A percentile compares a stretch with the other conserved stretches of the same genome.
These are phyloP conservation scores for Pristionchus pacificus DNA, from an alignment of 1,140 invertebrate genomes.

Conservation along the genomic window DNA sequence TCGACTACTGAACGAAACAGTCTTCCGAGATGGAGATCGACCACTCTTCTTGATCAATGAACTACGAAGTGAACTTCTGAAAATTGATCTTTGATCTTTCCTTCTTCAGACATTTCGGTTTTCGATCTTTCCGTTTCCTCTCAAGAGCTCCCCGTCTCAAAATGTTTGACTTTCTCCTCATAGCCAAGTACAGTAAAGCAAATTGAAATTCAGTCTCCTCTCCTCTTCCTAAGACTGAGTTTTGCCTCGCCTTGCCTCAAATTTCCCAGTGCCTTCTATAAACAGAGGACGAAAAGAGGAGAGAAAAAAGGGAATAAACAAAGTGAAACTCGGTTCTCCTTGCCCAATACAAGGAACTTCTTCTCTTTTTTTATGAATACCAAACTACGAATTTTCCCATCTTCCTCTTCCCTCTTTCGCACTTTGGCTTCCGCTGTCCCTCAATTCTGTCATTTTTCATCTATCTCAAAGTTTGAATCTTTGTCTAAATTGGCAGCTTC, in stretches of 20 bases:
- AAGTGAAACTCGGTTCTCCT: background rate
- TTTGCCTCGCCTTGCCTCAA: too few species aligned
- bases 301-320: background rate
- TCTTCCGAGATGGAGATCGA: slow-evolving; percentile 49
- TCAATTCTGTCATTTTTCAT: background rate
- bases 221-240: background rate
- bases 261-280: slow-evolving; percentile 1
- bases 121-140: background rate
- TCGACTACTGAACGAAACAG: slow-evolving; percentile 52
- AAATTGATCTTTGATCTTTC: background rate
- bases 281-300: background rate
- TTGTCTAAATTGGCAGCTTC: background rate
- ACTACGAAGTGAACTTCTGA: slow-evolving; percentile 33
- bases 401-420: background rate
- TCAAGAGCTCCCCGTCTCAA: background rate
- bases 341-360: slow-evolving; percentile 7
- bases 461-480: slow-evolving; percentile 4
- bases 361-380: slow-evolving; percentile 16
- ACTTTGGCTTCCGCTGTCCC: background rate
- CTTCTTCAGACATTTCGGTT: too few species aligned
- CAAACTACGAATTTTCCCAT: too few species aligned
- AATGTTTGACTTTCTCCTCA: background rate
- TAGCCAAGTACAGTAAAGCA: background rate
- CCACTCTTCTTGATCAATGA: slow-evolving; percentile 38
- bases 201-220: background rate